Evolutionary conservation across 2,113 vertebrate genomes (phyloP), one percentile per base, ranked within the genome.

Genomic region (Hemiscyllium ocellatum): DNA sequence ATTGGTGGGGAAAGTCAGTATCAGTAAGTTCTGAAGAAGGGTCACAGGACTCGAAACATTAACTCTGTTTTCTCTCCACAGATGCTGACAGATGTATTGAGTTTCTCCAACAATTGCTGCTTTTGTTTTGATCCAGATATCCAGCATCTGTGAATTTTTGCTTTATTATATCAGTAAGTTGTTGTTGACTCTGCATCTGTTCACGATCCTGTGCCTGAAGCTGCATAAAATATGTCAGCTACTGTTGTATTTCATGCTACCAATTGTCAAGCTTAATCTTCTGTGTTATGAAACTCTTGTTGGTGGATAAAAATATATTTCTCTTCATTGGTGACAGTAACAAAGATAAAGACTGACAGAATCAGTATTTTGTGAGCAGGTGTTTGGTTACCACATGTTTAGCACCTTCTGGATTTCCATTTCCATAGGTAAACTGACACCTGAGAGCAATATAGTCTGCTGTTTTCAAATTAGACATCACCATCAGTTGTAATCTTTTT

Each of bases 291-390:
- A 47, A 69, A 47, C 66, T 94, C 66, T 29, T 24, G 33, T 24
- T 37, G 61, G 42, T 94, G 93, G 93, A 94, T 70, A 70, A 70
- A 70, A 94, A 70, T 94, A 94, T 10, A 42, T 94, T 70, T 94
- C 65, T 26, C 37, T 20, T 50, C 42, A 50, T n/a, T 47, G n/a
- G 66, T 10, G 47, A 94, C 66, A 26, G 93, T 70, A 37, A 70
- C 42, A 37, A 29, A 69, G 66, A 94, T 70, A 70, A 70, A 70
- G 68, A 37, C 66, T 94, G 93, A 70, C 66, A 70, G 93, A 50
- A 70, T 69, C 65, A 10, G 10, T 29, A 24, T 8, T 69, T 94
- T 26, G 26, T 70, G 65, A 24, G 10, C 68, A 24, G 4, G 68
- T 47, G n/a, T 50, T 69, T 50, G 66, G 50, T 50, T 61, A 22